Conservation (phyloP, 2,888 invertebrate genomes). For the Ennomos fuscantarius region DNA sequence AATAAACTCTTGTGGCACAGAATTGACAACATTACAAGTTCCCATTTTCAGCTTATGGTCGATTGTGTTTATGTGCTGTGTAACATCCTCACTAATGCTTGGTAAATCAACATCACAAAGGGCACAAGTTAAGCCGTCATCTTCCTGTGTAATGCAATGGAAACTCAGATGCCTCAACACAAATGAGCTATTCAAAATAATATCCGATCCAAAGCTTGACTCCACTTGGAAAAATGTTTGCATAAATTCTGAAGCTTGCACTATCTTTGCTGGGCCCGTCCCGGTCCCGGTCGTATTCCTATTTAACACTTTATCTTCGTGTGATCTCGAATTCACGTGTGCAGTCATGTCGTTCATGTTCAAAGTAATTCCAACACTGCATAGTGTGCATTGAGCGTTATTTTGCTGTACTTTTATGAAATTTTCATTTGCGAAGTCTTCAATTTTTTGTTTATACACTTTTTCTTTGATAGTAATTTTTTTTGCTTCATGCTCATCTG, state of each 20-base stretch:
- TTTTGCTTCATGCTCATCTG: background rate
- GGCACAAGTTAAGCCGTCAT: constrained; percentile 6
- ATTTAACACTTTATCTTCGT: constrained; percentile 3
- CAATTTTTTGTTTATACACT: background rate
- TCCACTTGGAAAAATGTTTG: background rate
- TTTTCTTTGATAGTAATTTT: background rate
- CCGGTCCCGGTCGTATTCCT: no score
- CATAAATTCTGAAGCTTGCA: background rate
- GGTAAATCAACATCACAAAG: constrained; percentile 14
- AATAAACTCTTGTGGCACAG: constrained; percentile 53
- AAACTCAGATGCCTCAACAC: constrained; percentile 29
- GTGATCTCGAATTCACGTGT: constrained; percentile 2
- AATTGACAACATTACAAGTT: constrained; percentile 38
- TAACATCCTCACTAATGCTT: constrained; percentile 4
- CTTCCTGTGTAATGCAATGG: constrained; percentile 10
- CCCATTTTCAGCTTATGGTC: constrained; percentile 30
- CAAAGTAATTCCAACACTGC: background rate
- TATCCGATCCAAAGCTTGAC: constrained; percentile 6
- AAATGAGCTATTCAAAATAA: constrained; percentile 23
- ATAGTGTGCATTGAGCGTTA: constrained; percentile 5
- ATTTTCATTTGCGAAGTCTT: constrained; percentile 5
- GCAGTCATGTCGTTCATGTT: background rate
- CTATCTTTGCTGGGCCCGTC: background rate
- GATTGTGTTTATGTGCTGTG: constrained; percentile 14
- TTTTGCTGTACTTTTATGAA: constrained; percentile 2